Conservation (phyloP, 1,140 invertebrate genomes). For the Belonocnema kinseyi region DNA sequence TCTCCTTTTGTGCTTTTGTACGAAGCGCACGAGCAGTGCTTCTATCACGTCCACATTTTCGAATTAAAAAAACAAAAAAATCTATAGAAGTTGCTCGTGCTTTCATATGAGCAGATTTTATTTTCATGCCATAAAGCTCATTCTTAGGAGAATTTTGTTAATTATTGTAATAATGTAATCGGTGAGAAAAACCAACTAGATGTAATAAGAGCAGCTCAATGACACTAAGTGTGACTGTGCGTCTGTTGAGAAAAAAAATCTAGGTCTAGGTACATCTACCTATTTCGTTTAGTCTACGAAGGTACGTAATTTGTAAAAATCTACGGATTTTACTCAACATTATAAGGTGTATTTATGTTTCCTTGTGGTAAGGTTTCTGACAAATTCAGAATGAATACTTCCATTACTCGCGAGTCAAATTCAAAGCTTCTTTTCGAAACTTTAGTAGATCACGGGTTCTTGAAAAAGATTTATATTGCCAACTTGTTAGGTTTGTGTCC, state of each 20-base stretch:
- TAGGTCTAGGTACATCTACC: slow-evolving; percentile 58
- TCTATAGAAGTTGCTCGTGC: slow-evolving; percentile 52
- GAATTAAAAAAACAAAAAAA: slow-evolving; percentile 32
- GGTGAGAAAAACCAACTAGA: slow-evolving; percentile 52
- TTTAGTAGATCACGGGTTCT: background rate
- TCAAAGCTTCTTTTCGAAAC: background rate
- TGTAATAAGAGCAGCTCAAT: slow-evolving; percentile 71
- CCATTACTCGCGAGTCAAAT: slow-evolving; percentile 45
- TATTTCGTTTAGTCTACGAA: slow-evolving; percentile 53
- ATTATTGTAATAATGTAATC: slow-evolving; percentile 54
- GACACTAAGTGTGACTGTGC: slow-evolving; percentile 65
- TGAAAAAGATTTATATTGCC: background rate
- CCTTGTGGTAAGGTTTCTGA: slow-evolving; percentile 52
- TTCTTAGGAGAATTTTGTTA: slow-evolving; percentile 53
- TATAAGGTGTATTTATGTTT: slow-evolving; percentile 47
- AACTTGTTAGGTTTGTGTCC: too few relatives aligned
- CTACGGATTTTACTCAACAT: slow-evolving; percentile 51
- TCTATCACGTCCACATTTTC: slow-evolving; percentile 45
- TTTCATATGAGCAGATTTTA: slow-evolving; percentile 45
- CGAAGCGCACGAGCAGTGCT: slow-evolving; percentile 45
- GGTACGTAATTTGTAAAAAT: slow-evolving; percentile 63
- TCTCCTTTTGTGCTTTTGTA: slow-evolving; percentile 50
- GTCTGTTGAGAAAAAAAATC: slow-evolving; percentile 56
- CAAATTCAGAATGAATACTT: slow-evolving; percentile 52
- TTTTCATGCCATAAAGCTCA: slow-evolving; percentile 45